A percentile compares a stretch with the other conserved stretches of the same genome.
phyloP scores from a whole-genome alignment of 2,888 invertebrate species.

The Seira sanloemensis region DNA sequence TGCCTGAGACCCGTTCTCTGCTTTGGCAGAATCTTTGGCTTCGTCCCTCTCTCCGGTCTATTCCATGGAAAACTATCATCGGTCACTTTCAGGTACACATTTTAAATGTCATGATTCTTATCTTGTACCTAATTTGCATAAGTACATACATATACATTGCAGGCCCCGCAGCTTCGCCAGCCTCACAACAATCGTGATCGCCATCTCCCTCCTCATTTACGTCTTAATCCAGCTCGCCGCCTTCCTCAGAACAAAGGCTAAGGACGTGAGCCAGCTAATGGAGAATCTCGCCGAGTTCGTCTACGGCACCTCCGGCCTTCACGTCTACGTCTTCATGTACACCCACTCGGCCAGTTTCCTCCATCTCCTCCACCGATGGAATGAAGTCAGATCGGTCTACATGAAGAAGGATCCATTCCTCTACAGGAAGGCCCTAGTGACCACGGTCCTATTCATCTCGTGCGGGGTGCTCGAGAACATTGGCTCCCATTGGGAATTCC shows the following conservation, averaged over 20 bases:
- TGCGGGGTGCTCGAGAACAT: neutral
- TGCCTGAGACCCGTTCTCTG: neutral
- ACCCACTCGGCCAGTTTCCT: neutral
- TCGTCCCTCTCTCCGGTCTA: slow-evolving; percentile 28
- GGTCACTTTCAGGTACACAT: slow-evolving; percentile 5
- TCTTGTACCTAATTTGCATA: too few species aligned
- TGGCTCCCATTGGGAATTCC: neutral
- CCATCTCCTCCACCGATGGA: neutral
- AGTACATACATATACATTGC: neutral
- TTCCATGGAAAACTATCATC: neutral
- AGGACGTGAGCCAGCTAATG: neutral
- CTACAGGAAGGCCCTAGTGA: neutral
- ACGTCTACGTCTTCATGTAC: neutral
- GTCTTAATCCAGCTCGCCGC: neutral
- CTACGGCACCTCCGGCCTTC: neutral
- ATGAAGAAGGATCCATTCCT: neutral
- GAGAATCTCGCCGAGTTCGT: neutral
- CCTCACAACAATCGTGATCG: neutral
- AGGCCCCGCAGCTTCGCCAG: neutral
- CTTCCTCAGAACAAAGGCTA: neutral
- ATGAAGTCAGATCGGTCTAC: neutral
- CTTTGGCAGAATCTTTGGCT: slow-evolving; percentile 41
- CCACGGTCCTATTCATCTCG: neutral
- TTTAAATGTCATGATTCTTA: too few species aligned
- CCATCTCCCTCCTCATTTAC: neutral